phyloP scores from a whole-genome alignment of 2,888 invertebrate genomes.

The Chironomus tentans region DNA sequence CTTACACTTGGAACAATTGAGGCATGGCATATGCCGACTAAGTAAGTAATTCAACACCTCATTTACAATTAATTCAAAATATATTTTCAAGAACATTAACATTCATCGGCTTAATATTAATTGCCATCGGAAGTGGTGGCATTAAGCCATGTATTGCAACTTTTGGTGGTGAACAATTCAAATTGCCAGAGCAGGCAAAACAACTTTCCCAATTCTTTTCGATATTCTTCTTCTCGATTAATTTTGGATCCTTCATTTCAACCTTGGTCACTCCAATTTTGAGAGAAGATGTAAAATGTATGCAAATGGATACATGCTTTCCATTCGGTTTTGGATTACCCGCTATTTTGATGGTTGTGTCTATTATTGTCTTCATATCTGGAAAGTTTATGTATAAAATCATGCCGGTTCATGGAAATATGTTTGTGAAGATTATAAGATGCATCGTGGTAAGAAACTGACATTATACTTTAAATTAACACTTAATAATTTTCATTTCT shows the following conservation, averaged over 20 bases:
- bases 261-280: constrained; percentile 81
- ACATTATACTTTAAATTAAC: no score
- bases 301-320: constrained; percentile 58
- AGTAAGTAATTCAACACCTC: not conserved
- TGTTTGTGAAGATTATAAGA: constrained; percentile 64
- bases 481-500: no score
- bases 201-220: constrained; percentile 83
- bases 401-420: constrained; percentile 71
- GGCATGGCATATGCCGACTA: not conserved
- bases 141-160: constrained; percentile 94
- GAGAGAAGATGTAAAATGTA: constrained; percentile 68
- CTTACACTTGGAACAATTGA: not conserved
- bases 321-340: constrained; percentile 85
- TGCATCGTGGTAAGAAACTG: constrained; percentile 72
- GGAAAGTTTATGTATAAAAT: constrained; percentile 71
- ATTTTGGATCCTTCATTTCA: constrained; percentile 80
- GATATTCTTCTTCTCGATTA: constrained; percentile 89
- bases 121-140: constrained; percentile 87
- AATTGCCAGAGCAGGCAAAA: constrained; percentile 65
- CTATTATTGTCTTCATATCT: constrained; percentile 70
- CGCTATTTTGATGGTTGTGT: constrained; percentile 71
- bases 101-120: constrained; percentile 57
- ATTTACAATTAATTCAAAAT: no score
- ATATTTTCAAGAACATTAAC: constrained; percentile 42
- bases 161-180: constrained; percentile 92